Evolutionary conservation across 2,888 invertebrate species (phyloP).

Genomic region (Omphaloscelis lunosa): DNA sequence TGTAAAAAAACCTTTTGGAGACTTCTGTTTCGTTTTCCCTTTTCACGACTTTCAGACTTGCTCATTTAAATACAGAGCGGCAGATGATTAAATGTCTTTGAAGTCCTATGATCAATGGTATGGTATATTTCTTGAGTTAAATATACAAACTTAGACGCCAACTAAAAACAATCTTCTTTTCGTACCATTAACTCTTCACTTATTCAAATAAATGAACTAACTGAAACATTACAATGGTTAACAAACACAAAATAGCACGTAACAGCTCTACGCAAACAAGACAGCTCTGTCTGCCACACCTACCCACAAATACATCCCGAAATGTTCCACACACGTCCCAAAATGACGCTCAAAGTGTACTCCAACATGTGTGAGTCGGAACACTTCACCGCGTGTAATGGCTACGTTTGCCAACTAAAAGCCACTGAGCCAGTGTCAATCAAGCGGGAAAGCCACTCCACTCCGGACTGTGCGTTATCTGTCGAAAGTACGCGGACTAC

Average conservation of each 20-base stretch:
- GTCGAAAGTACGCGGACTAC: constrained; percentile 67
- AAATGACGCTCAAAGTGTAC: constrained; percentile 65
- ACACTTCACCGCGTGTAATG: constrained; percentile 64
- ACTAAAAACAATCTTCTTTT: constrained; percentile 7
- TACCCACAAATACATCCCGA: constrained; percentile 47
- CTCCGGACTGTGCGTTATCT: constrained; percentile 67
- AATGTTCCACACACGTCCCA: constrained; percentile 54
- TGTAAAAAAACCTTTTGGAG: constrained; percentile 52
- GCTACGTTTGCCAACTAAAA: constrained; percentile 71
- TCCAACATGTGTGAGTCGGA: constrained; percentile 57
- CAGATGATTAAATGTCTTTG: constrained; percentile 10
- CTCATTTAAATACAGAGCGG: constrained; percentile 16
- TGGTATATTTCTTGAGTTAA: neutral
- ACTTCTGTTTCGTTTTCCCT: constrained; percentile 21
- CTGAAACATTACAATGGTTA: constrained; percentile 13
- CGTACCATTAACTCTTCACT: constrained; percentile 1
- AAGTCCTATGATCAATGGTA: neutral
- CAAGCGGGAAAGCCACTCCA: constrained; percentile 77
- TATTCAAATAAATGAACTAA: constrained; percentile 25
- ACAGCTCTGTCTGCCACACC: constrained; percentile 37
- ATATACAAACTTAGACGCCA: constrained; percentile 1
- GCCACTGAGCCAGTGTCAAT: constrained; percentile 78
- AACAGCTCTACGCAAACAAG: constrained; percentile 45
- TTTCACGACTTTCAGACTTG: neutral
- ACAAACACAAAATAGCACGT: constrained; percentile 18